These are phyloP conservation scores for Tanytarsus gracilentus DNA, from an alignment of 2,888 invertebrate species.

Conservation along the genomic window DNA sequence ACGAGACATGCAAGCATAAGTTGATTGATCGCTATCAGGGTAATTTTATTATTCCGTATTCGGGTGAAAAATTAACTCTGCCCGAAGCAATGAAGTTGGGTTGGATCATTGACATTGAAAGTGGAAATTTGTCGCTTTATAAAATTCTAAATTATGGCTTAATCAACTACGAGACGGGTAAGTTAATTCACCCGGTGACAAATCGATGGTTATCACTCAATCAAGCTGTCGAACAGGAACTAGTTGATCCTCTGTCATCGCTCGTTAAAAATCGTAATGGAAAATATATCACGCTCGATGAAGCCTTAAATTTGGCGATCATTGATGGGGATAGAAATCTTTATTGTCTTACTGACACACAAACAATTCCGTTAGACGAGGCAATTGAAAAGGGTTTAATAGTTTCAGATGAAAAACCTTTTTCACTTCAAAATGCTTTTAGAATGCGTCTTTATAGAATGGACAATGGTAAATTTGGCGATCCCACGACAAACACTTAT, in stretches of 20 bases:
- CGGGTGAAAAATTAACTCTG: slow-evolving; percentile 55
- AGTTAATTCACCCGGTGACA: slow-evolving; percentile 67
- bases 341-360: slow-evolving; percentile 55
- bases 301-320: slow-evolving; percentile 59
- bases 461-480: slow-evolving; percentile 72
- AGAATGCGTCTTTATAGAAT: slow-evolving; percentile 65
- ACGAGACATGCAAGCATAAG: slow-evolving; percentile 71
- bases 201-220: slow-evolving; percentile 63
- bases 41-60: slow-evolving; percentile 63
- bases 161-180: slow-evolving; percentile 56
- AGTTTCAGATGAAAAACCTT: slow-evolving; percentile 60
- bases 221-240: slow-evolving; percentile 62
- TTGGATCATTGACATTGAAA: slow-evolving; percentile 75
- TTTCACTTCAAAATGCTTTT: slow-evolving; percentile 68
- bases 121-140: slow-evolving; percentile 69
- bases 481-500: slow-evolving; percentile 65
- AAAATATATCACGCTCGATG: slow-evolving; percentile 60
- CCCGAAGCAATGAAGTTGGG: slow-evolving; percentile 68
- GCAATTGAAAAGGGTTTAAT: slow-evolving; percentile 67
- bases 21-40: slow-evolving; percentile 75
- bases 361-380: slow-evolving; percentile 59
- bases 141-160: slow-evolving; percentile 71
- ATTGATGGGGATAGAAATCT: slow-evolving; percentile 49
- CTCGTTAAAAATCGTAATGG: slow-evolving; percentile 62
- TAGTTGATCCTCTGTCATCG: slow-evolving; percentile 67